phyloP scores from a whole-genome alignment of 2,888 invertebrate genomes.

The Lumbricus terrestris region DNA sequence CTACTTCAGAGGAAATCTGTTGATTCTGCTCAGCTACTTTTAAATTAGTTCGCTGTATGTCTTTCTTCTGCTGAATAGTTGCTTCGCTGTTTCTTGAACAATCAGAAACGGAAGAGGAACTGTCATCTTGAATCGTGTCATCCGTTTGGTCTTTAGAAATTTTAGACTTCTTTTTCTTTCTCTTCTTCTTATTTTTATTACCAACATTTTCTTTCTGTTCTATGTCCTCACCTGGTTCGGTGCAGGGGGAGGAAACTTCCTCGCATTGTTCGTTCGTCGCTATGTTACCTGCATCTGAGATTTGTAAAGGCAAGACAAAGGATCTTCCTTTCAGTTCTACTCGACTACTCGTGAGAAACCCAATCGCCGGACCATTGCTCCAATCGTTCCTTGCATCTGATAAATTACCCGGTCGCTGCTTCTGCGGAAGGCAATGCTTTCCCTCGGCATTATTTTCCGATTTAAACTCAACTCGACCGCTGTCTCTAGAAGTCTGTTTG shows the following conservation, averaged over 20 bases:
- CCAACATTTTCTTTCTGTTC: not conserved
- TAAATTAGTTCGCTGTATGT: not conserved
- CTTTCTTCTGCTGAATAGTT: not conserved
- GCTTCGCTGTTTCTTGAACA: not conserved
- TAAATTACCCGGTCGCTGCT: not conserved
- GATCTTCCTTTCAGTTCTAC: not conserved
- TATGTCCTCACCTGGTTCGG: not conserved
- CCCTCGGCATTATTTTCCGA: not conserved
- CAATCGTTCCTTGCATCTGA: not conserved
- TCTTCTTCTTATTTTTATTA: not conserved
- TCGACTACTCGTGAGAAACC: not conserved
- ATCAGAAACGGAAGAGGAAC: slow-evolving; percentile 3
- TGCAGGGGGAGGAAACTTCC: not conserved
- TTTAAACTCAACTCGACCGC: not conserved
- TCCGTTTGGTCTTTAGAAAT: not conserved
- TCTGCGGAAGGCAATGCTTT: not conserved
- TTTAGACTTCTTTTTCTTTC: not conserved
- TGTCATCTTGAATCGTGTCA: not conserved
- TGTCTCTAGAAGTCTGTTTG: not conserved
- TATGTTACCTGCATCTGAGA: not conserved
- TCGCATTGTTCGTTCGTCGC: not conserved
- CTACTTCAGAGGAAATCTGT: not conserved
- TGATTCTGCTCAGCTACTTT: not conserved
- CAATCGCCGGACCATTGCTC: not conserved
- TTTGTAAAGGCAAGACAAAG: not conserved